These are phyloP conservation scores for Spodoptera litura DNA, from an alignment of 1,140 invertebrate species.

Conservation along the genomic window DNA sequence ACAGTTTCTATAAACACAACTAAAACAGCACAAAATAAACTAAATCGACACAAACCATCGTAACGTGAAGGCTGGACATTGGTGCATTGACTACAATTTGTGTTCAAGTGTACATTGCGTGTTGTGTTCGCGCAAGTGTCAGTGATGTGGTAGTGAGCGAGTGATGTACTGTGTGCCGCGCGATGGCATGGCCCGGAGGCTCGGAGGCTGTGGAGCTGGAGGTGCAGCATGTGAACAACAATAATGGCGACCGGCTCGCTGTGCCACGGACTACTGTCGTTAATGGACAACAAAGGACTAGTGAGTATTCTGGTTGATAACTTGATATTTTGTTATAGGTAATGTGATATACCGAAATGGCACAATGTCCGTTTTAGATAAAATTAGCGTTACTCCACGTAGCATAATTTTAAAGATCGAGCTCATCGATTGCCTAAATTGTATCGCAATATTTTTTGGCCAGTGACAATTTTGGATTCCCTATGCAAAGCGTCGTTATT, in stretches of 20 bases:
- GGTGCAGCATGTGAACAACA: slow-evolving; percentile 60
- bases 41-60: not conserved
- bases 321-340: too few species aligned
- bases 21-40: not conserved
- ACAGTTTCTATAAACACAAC: not conserved
- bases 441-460: not conserved
- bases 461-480: not conserved
- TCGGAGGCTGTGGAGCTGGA: slow-evolving; percentile 73
- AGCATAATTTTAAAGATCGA: too few species aligned
- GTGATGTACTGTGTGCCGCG: slow-evolving; percentile 51
- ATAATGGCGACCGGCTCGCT: slow-evolving; percentile 52
- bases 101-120: slow-evolving; percentile 34
- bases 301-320: slow-evolving; percentile 14
- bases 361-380: too few species aligned
- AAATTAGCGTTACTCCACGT: too few species aligned
- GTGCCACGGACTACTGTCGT: slow-evolving; percentile 61
- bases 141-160: slow-evolving; percentile 47
- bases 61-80: slow-evolving; percentile 45
- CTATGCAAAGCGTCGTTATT: too few species aligned
- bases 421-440: not conserved
- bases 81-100: slow-evolving; percentile 37
- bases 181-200: slow-evolving; percentile 79
- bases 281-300: slow-evolving; percentile 51
- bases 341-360: too few species aligned
- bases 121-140: slow-evolving; percentile 16